A percentile compares a stretch with the other conserved stretches of the same genome.
These are phyloP conservation scores for Hippolais icterina DNA, from an alignment of 2,113 vertebrate genomes.

Conservation along the genomic window DNA sequence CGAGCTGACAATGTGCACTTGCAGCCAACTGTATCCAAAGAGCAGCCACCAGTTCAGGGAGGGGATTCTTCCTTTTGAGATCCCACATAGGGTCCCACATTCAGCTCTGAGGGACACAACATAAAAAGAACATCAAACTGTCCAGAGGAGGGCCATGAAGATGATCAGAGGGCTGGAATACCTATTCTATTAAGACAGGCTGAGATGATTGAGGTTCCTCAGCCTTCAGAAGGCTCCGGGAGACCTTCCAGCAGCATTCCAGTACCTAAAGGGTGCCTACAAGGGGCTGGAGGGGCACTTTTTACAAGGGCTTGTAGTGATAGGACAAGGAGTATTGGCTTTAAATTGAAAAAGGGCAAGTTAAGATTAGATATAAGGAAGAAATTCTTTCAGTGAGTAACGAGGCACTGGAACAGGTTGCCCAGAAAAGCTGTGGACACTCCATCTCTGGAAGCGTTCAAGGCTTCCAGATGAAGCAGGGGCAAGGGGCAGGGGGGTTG, in stretches of 20 bases:
- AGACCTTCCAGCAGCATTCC: background rate
- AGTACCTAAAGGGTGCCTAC: background rate
- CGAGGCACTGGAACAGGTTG: background rate
- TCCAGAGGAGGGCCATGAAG: background rate
- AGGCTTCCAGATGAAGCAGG: no score
- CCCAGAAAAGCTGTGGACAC: background rate
- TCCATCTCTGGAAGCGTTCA: background rate
- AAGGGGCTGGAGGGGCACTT: background rate
- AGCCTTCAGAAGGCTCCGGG: background rate
- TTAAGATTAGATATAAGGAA: background rate
- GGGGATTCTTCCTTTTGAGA: background rate
- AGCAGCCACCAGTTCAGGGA: background rate
- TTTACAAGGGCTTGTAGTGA: background rate
- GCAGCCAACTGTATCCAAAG: background rate
- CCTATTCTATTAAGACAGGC: background rate
- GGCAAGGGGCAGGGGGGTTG: rapidly evolving
- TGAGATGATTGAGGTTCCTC: background rate
- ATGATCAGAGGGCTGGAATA: background rate
- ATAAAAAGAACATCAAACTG: background rate
- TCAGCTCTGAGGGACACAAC: background rate
- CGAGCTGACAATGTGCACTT: rapidly evolving
- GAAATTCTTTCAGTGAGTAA: background rate
- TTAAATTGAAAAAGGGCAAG: background rate
- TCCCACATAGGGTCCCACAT: no score
- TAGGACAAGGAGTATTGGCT: background rate